Evolutionary conservation across 2,113 vertebrate genomes (phyloP).

Genomic region (Danio rerio): GRCz12tu NC_133190.1:15406001-15406500

Average conservation of each 20-base stretch:
- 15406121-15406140: too few species aligned
- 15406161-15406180: neutral
- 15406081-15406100: too few species aligned
- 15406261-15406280: conserved; percentile 34
- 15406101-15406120: too few species aligned
- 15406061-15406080: too few species aligned
- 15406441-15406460: neutral
- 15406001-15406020: too few species aligned
- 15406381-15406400: neutral
- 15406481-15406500: neutral
- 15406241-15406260: neutral
- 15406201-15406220: neutral
- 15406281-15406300: conserved; percentile 34
- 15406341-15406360: neutral
- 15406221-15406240: neutral
- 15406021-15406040: too few species aligned
- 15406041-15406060: too few species aligned
- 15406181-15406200: neutral
- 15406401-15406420: neutral
- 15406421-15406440: neutral
- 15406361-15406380: conserved; percentile 18
- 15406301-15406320: conserved; percentile 31
- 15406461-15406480: neutral
- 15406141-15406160: neutral
- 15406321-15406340: conserved; percentile 19